Evolutionary conservation across 2,888 invertebrate genomes (phyloP), one percentile per base, ranked within the genome.

Genomic region (Theristus sp.): DNA sequence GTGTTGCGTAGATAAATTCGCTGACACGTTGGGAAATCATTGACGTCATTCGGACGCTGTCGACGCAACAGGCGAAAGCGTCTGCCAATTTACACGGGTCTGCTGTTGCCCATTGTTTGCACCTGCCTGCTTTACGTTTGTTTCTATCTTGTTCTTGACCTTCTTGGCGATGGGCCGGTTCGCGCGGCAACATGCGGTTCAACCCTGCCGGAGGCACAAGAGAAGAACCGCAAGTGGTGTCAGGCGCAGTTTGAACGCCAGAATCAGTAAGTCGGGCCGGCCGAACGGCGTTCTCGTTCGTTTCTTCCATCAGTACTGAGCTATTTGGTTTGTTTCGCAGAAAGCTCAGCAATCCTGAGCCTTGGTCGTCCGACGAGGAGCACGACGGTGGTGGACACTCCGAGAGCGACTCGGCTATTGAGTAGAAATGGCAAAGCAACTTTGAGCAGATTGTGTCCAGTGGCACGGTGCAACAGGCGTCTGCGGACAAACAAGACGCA

Each of bases 191-290:
- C 77, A 68, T 69, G 22, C 81, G 94, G 62, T 94, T 93, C 75
- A 96, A 93, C 0, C 90, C 93, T 55, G 96, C 94, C 1, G 1
- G 96, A 98, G 77, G 94, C 98, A 77, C 93, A 93, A 75, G 91
- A 93, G 75, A 82, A 89, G 65, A 98, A 98, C 74, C 96, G 94
- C 77, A 94, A 96, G 76, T 96, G 96, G 74, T 98, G 98, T 71
- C 98, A 99, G 75, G 81, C 93, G 62, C 89, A 98, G 70, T 99
- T 98, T 75, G 96, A 98, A 74, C 80, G 94, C 0, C 98, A 99
- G 77, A 98, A 96, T 76, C 83, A 67, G 68, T 70, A n/a, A n/a
- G n/a, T n/a, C n/a, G n/a, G n/a, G n/a, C n/a, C n/a, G n/a, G n/a
- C n/a, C n/a, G n/a, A n/a, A n/a, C n/a, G n/a, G n/a, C n/a, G n/a